Base-by-base conservation (phyloP, 1,140 invertebrate species). In the Macrostomum lignano region DNA sequence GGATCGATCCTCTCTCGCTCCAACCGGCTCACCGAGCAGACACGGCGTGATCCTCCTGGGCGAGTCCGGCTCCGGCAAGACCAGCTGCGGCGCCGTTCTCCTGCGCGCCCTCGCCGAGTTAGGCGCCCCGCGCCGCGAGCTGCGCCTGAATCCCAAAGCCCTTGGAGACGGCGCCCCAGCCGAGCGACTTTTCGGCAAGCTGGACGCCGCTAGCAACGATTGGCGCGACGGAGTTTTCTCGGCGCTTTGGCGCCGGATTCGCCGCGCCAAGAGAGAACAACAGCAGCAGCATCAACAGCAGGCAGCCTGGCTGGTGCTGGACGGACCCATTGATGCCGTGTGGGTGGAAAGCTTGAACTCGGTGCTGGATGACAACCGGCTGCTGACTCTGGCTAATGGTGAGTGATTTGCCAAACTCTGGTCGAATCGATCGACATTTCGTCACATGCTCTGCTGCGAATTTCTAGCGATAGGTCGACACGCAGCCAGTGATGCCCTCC, bases 201-300 rank as follows among this genome's bases (percentile, higher is more conserved):
- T 88, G 17, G 81, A 91, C 49, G 79, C 86, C 0, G 79, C 81
- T 3, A 93, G 81, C 0, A 91, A 93, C 53, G 82, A 93, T 47
- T 91, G 82, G 82, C 88, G 79, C 0, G 81, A 93, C 55, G 82
- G 82, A 2, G 86, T 93, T 41, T 93, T 93, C 57, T 86, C 79
- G 10, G 78, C 81, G 1, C 58, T 91, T 0, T 93, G 81, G 82
- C 65, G 82, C 28, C 79, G 81, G 60, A 86, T 81, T 0, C 61
- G 84, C 0, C 84, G 82, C 59, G 14, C 19, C 9, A 36, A 36
- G 14, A 21, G 35, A 51, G 51, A 49, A 38, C 55, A 59, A 21
- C 52, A 58, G 36, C 42, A 57, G 5, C n/a, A n/a, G n/a, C n/a
- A n/a, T n/a, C n/a, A n/a, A n/a, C 74, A 71, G 55, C 55, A 60